Evolutionary conservation across 2,888 invertebrate genomes (phyloP), one percentile per base, ranked within the genome.

Genomic region (Platycheirus albimanus): DNA sequence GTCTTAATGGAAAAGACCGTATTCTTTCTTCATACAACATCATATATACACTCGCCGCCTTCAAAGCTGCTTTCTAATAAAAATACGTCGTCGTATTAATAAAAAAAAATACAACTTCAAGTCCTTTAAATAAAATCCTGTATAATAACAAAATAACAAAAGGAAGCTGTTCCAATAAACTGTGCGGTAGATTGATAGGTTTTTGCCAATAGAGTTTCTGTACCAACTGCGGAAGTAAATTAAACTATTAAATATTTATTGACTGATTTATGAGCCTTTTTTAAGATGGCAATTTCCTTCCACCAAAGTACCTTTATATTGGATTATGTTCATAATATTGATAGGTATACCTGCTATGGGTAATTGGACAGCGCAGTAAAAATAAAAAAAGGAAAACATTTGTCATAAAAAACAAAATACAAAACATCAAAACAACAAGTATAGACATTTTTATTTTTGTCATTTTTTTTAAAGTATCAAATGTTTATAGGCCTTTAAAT

Each of bases 181-280:
- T 28, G 28, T 72, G 43, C 52, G n/a, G 38, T 24, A 51, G 66
- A 67, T 61, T 67, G 79, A 52, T 74, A 58, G 58, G 54, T 38
- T 56, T 13, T 43, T 6, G 28, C 33, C 36, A 17, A 69, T 69
- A 69, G 52, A 69, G 51, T 69, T 54, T 67, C 69, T 6, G n/a
- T n/a, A n/a, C n/a, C n/a, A 28, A 43, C 64, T 58, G 75, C n/a
- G 24, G 45, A 56, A 80, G 75, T 80, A 80, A 70, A 80, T 80
- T 64, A 80, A 80, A 80, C 75, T 75, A 75, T 80, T 80, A 80
- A 80, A 75, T 80, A 80, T 80, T 75, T 80, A 80, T 80, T 75
- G 80, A 51, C 36, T 80, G 67, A 54, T 74, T 64, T 75, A 75
- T 70, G 69, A 70, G 70, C 1, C 28, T n/a, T 28, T 47, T 64